Base-by-base conservation (phyloP, 2,797 vertebrate species). In the Cynodonichthys magdalenae region DNA sequence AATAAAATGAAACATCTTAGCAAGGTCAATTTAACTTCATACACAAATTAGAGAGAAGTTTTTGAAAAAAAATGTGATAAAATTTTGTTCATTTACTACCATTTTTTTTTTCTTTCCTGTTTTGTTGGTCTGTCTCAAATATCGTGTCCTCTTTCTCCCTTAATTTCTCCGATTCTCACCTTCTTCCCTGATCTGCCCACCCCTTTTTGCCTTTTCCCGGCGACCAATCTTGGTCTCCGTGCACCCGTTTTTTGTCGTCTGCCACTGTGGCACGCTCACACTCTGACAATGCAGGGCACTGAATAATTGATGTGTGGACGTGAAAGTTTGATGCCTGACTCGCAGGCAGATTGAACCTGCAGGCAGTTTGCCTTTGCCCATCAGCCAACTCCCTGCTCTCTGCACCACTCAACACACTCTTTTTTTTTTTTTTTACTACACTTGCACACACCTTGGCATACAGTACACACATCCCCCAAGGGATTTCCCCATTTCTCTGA, bases 281-380 rank as follows among this genome's bases (percentile, higher is more conserved):
- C 79, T 78, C 77, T 78, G 86, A 90, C 82, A 89, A 88, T 86
- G 84, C 82, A 69, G 79, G 24, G 24, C 24, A 29, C 75, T 93
- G 84, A 93, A 93, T 93, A 88, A 93, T 94, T 93, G 87, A 93
- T 93, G 80, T 81, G 75, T 69, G 77, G 81, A 92, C 88, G 86
- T 92, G 88, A 92, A 93, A 92, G 91, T 92, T 93, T 93, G 90
- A 92, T 92, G 90, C 80, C 68, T 93, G 86, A 90, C 91, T 91
- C 51, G 63, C 75, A 84, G 91, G 91, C 88, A 90, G 90, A 90
- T 92, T 92, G 90, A 92, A 93, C 92, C 91, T 90, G 86, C 85
- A 90, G 90, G 86, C 85, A 87, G 72, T 73, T 67, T 82, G 80
- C 75, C 83, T 88, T 83, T 85, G 79, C 89, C 88, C 89, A 85